Conservation (phyloP, 2,797 vertebrate genomes). For the Danio tinwini region DNA sequence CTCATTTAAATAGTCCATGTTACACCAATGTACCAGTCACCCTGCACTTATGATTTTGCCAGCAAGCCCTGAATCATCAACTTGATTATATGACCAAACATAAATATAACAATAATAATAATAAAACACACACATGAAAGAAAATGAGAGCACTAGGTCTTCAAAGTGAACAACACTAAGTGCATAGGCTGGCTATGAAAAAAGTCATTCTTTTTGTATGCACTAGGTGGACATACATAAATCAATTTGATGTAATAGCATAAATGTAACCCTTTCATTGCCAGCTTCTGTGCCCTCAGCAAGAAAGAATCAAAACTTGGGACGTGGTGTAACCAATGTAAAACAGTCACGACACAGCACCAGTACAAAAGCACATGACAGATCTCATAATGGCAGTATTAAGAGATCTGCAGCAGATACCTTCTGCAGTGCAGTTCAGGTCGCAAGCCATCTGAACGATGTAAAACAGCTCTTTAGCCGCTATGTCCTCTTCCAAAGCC, state of each 20-base stretch:
- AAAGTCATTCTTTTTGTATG: conserved; percentile 4
- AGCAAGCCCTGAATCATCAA: neutral
- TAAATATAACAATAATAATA: conserved; percentile 15
- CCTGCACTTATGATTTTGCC: neutral
- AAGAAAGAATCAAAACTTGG: neutral
- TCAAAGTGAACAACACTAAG: conserved; percentile 53
- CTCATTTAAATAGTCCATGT: neutral
- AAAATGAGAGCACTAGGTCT: conserved; percentile 58
- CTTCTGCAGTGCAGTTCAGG: conserved; percentile 99
- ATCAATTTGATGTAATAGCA: neutral
- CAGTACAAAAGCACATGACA: conserved; percentile 62
- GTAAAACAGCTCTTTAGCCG: conserved; percentile 97
- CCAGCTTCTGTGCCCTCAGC: neutral
- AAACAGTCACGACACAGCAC: conserved; percentile 63
- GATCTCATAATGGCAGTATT: conserved; percentile 76
- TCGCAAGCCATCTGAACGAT: conserved; percentile 99
- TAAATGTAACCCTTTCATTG: conserved; percentile 19
- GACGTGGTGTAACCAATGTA: conserved; percentile 26
- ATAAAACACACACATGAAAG: conserved; percentile 19
- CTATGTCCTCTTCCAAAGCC: conserved; percentile 92
- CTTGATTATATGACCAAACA: conserved; percentile 5
- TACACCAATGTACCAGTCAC: neutral
- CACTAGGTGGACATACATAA: neutral
- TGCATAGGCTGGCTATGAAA: conserved; percentile 23
- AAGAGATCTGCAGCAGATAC: conserved; percentile 95